phyloP scores from a whole-genome alignment of 2,113 vertebrate genomes.

The Seriola aureovittata region DNA sequence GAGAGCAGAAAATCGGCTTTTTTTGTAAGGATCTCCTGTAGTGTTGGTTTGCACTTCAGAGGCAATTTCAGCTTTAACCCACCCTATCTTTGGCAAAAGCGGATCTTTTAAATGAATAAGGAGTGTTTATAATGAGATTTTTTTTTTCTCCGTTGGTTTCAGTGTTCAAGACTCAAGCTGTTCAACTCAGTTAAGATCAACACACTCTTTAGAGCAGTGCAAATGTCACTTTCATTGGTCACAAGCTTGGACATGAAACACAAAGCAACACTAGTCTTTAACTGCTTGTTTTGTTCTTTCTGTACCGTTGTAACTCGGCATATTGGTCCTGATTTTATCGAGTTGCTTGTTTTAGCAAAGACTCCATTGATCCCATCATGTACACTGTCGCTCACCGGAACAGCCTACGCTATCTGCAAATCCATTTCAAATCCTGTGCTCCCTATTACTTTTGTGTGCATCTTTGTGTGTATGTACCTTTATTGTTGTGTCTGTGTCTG shows the following conservation, averaged over 20 bases:
- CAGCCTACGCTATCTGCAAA: conserved; percentile 23
- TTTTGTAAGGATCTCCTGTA: too few relatives aligned
- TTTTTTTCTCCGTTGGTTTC: too few relatives aligned
- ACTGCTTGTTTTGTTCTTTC: background rate
- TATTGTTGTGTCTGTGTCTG: conserved; percentile 2
- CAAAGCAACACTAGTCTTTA: background rate
- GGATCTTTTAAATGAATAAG: background rate
- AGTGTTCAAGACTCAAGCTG: background rate
- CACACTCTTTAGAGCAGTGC: background rate
- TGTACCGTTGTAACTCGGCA: background rate
- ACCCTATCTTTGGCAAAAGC: background rate
- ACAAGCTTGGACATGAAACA: background rate
- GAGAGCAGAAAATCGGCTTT: too few relatives aligned
- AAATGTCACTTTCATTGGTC: background rate
- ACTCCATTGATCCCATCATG: conserved; percentile 14
- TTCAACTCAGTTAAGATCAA: background rate
- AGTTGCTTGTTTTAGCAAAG: conserved; percentile 11
- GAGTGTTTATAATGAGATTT: too few relatives aligned
- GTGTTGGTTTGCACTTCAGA: too few relatives aligned
- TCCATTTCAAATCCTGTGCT: conserved; percentile 29
- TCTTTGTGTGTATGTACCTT: background rate
- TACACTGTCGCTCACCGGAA: background rate
- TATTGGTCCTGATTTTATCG: background rate
- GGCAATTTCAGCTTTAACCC: background rate
- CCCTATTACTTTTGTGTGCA: background rate